Percentiles rank a stretch among this genome's conserved stretches.
Evolutionary conservation across 2,113 vertebrate genomes (phyloP).

Genomic region (Lamprotornis superbus): DNA sequence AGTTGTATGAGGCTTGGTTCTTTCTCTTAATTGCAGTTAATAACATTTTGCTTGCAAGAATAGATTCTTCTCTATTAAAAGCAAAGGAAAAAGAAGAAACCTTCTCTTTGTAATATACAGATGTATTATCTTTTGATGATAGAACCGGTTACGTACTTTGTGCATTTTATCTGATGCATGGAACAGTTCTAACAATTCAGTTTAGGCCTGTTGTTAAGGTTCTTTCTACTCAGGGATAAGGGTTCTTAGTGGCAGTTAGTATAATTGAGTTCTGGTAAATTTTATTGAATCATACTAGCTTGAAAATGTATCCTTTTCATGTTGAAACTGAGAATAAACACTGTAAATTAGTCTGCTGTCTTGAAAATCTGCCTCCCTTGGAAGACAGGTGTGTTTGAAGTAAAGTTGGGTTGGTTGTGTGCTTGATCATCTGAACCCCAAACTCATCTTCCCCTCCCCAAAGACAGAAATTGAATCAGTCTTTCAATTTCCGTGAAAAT

Average conservation of each 20-base stretch:
- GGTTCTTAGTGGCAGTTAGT: neutral
- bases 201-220: neutral
- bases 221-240: neutral
- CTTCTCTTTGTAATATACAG: neutral
- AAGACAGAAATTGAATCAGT: neutral
- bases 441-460: neutral
- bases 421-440: neutral
- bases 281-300: neutral
- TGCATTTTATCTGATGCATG: neutral
- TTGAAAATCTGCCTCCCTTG: neutral
- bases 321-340: neutral
- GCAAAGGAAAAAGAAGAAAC: neutral
- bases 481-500: neutral
- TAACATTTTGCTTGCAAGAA: neutral
- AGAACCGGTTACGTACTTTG: neutral
- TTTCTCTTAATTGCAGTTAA: constrained; percentile 13
- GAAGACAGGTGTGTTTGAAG: neutral
- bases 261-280: neutral
- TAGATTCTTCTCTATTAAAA: neutral
- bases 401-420: neutral
- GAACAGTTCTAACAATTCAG: neutral
- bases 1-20: neutral
- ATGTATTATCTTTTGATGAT: neutral
- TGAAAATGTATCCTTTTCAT: neutral
- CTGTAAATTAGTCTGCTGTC: neutral